Conservation (phyloP, 2,113 vertebrate species). For the Gila orcuttii region DNA sequence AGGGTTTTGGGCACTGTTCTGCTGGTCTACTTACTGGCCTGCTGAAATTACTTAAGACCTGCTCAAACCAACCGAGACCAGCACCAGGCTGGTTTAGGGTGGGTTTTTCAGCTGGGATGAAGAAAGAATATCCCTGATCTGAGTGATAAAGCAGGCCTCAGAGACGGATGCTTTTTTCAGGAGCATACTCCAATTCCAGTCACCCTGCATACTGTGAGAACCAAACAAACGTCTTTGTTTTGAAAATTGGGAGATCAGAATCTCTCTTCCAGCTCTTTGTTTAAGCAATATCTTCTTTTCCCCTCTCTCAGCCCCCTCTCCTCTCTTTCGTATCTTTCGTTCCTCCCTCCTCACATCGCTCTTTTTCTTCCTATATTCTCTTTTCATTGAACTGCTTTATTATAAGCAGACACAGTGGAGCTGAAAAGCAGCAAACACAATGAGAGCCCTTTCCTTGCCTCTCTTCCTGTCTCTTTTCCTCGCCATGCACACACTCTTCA, state of each 20-base stretch:
- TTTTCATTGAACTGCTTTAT: conserved; percentile 41
- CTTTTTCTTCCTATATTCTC: conserved; percentile 36
- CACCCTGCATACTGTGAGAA: conserved; percentile 46
- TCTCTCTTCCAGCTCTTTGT: conserved; percentile 58
- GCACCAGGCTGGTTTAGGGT: background rate
- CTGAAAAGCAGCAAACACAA: conserved; percentile 52
- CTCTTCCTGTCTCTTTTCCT: conserved; percentile 62
- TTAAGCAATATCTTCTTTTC: conserved; percentile 38
- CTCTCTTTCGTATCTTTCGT: conserved; percentile 31
- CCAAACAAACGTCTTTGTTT: conserved; percentile 50
- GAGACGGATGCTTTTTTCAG: background rate
- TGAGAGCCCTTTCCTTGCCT: conserved; percentile 52
- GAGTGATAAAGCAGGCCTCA: background rate
- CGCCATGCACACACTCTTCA: conserved; percentile 55
- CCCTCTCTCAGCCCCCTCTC: conserved; percentile 3
- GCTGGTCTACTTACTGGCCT: background rate
- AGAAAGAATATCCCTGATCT: conserved; percentile 18
- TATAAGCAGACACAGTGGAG: conserved; percentile 46
- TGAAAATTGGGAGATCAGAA: conserved; percentile 55
- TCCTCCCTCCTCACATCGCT: background rate
- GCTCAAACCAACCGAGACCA: background rate
- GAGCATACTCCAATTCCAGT: conserved; percentile 12
- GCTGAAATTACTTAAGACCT: background rate
- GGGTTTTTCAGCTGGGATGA: background rate
- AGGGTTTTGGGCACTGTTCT: background rate